Base-by-base conservation (phyloP, 1,140 invertebrate genomes). In the Eurosta solidaginis region DNA sequence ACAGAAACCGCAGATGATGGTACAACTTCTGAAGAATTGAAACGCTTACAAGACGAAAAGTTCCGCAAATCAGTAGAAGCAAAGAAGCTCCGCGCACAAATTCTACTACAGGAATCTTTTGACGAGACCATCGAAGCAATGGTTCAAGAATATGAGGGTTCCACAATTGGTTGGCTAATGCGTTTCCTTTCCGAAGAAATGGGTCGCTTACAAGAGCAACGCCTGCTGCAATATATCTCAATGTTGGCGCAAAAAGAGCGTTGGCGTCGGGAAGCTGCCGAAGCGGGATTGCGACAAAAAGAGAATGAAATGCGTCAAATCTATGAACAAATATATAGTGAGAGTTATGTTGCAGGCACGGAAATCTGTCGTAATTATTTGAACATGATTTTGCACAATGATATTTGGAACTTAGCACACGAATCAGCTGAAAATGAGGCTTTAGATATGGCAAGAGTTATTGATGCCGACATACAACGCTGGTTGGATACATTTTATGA, bases 301-400 rank as follows among this genome's bases (percentile, higher is more conserved):
- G 93, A 94, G 82, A 89, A 92, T 79, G 87, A 91, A 77, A 83
- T 91, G 77, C 87, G 92, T 40, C 79, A 89, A 76, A 90, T 93
- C 82, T 91, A 93, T 75, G 92, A 95, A 82, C 92, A 94, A 87
- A 90, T 94, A 74, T 94, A 93, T 77, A 81, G 40, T 29, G 82
- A 82, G 59, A 89, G 40, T 10, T 59, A 25, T n/a, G 22, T 45
- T 20, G 68, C 14, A 42, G n/a, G 36, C 14, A 9, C 7, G 1
- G 36, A 25, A 6, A 6, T 47, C 17, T 40, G 44, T 3, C 44
- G 73, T 42, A 84, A 89, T 0, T 94, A 93, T 84, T 87, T 95
- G 47, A 89, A 92, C 79, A 90, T 91, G 79, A 90, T 94, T 25
- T 89, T 94, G 7, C 88, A 90, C 2, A 90, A 91, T 50, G 90